A percentile compares a stretch with the other conserved stretches of the same genome.
Conservation (phyloP, 2,797 vertebrate species). For the Artibeus jamaicensis region DNA sequence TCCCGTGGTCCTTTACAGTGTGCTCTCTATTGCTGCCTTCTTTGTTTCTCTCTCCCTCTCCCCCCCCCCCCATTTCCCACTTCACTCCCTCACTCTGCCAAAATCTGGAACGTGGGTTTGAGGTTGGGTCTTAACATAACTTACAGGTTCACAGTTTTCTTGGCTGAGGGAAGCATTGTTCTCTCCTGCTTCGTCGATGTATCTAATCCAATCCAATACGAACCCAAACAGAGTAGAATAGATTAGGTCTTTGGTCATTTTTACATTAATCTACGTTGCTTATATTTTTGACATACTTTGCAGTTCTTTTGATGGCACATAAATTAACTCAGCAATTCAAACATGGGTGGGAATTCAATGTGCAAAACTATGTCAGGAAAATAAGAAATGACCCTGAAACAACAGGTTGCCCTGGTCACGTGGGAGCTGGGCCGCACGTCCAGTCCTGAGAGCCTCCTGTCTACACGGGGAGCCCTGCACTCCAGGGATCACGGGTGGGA, state of each 20-base stretch:
- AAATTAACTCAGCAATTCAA: neutral
- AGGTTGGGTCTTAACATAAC: too few relatives aligned
- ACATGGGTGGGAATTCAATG: neutral
- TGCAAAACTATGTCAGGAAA: neutral
- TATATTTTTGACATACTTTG: neutral
- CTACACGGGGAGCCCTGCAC: too few relatives aligned
- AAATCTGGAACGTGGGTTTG: too few relatives aligned
- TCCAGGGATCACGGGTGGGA: too few relatives aligned
- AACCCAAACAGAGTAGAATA: neutral
- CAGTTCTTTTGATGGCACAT: neutral
- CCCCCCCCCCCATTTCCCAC: too few relatives aligned
- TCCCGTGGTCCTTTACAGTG: too few relatives aligned
- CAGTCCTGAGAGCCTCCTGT: neutral
- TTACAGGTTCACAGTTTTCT: too few relatives aligned
- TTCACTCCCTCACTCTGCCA: too few relatives aligned
- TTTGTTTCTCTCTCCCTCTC: too few relatives aligned
- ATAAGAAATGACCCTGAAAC: neutral
- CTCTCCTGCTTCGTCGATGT: too few relatives aligned
- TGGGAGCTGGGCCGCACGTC: neutral
- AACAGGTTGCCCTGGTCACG: neutral
- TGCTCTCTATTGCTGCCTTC: too few relatives aligned
- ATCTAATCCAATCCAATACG: constrained; percentile 77
- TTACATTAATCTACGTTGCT: neutral
- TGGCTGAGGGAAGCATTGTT: too few relatives aligned
- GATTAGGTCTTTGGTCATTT: neutral